Evolutionary conservation across 2,888 invertebrate genomes (phyloP), one percentile per base, ranked within the genome.

Genomic region (Aspidiotus rigidus): DNA sequence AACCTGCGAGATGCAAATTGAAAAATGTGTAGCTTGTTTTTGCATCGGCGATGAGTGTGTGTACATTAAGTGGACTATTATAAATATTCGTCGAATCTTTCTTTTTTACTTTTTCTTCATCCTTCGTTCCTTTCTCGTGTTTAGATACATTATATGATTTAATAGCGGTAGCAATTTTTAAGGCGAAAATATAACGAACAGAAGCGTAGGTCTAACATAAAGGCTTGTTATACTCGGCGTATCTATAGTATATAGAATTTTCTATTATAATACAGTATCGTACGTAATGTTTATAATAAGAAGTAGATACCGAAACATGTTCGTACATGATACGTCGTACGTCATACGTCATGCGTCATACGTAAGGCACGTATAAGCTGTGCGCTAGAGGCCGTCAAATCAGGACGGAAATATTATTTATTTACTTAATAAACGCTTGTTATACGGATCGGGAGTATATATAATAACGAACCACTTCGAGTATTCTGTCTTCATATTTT

Each of bases 361-460:
- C 49, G 49, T 49, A 11, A 49, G 17, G 28, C 2, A 13, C 59
- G 13, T 41, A 55, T 28, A 42, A 57, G 56, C 13, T 44, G 59
- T 55, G 44, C 59, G 66, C 56, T 44, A 66, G 57, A 66, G 44
- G 59, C 66, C 57, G 66, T 66, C 66, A 66, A 66, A 66, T 66
- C 66, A 59, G 55, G 66, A 66, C 17, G 59, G 57, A 49, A 66
- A 17, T 54, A 66, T 66, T 66, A 66, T 66, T 66, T 66, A 66
- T 66, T 57, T 66, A 59, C 56, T 66, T 66, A 66, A 66, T 66
- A 66, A 66, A 66, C 66, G 42, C 55, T 57, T 56, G 59, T 56
- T 41, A 44, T 64, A 57, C 55, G 63, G 63, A 63, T 63, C 49
- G 49, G 53, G 62, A 62, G 62, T 53, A 44, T 53, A 28, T 28